Evolutionary conservation across 2,113 vertebrate species (phyloP).

Genomic region (Saguinus midas): DNA sequence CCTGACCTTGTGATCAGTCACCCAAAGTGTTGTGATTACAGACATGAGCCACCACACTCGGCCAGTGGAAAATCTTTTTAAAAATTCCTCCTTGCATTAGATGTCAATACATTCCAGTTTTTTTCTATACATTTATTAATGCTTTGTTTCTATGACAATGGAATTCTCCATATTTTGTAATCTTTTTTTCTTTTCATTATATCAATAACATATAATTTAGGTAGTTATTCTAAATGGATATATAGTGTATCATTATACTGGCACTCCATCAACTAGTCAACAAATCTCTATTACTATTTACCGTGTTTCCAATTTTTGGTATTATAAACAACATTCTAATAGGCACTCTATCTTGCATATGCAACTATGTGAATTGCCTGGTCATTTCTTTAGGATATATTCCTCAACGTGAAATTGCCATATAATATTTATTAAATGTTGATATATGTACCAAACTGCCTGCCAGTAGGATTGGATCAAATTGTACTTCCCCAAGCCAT

Average conservation of each 20-base stretch:
- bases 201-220: not conserved
- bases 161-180: not conserved
- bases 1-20: too few relatives aligned
- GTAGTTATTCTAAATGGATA: not conserved
- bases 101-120: not conserved
- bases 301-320: not conserved
- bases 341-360: not conserved
- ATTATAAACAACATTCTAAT: not conserved
- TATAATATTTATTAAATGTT: not conserved
- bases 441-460: not conserved
- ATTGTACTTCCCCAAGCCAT: not conserved
- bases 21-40: too few relatives aligned
- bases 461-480: not conserved
- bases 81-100: not conserved
- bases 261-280: not conserved
- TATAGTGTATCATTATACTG: not conserved
- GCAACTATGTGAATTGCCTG: not conserved
- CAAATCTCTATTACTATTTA: not conserved
- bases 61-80: not conserved
- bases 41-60: too few relatives aligned
- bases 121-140: constrained; percentile 25
- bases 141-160: constrained; percentile 25
- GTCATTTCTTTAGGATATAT: not conserved
- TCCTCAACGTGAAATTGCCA: not conserved
- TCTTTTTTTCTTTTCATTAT: constrained; percentile 6